Evolutionary conservation across 1,140 invertebrate genomes (phyloP).

Genomic region (Pseudomyrmex sp.): DNA sequence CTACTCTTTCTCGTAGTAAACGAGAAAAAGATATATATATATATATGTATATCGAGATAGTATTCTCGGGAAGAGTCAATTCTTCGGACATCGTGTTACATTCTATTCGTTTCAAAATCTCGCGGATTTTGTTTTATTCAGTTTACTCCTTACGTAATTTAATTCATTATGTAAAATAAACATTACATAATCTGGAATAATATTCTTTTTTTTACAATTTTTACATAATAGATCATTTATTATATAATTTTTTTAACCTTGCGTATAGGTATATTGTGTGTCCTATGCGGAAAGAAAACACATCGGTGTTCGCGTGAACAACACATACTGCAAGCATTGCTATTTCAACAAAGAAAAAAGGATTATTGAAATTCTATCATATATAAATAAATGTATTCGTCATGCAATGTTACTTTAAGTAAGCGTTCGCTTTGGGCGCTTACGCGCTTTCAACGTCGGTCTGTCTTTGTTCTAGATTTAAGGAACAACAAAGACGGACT

Average conservation of each 20-base stretch:
- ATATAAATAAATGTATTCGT: constrained; percentile 13
- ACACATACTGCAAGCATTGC: constrained; percentile 31
- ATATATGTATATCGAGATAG: constrained; percentile 18
- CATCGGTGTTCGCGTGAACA: background rate
- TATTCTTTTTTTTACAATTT: constrained; percentile 65
- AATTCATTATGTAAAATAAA: constrained; percentile 60
- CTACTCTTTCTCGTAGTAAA: constrained; percentile 1
- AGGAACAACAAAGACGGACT: too few relatives aligned
- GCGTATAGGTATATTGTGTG: constrained; percentile 20
- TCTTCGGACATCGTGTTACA: background rate
- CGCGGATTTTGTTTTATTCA: constrained; percentile 40
- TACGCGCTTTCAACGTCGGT: too few relatives aligned
- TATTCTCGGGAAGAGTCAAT: constrained; percentile 33
- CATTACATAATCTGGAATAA: constrained; percentile 60
- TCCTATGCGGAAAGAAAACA: constrained; percentile 44
- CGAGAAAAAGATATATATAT: constrained; percentile 24
- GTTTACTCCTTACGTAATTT: constrained; percentile 55
- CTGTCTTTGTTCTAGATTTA: too few relatives aligned
- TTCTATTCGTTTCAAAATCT: constrained; percentile 9
- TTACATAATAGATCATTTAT: constrained; percentile 65
- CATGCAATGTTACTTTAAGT: background rate
- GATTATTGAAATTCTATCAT: constrained; percentile 17
- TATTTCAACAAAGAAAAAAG: constrained; percentile 32
- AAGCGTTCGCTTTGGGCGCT: too few relatives aligned
- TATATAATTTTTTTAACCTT: constrained; percentile 59